Percentiles rank a stretch among this genome's conserved stretches.
These are phyloP conservation scores for Sminthurinus aureus DNA, from an alignment of 2,888 invertebrate species.

Conservation along the genomic window DNA sequence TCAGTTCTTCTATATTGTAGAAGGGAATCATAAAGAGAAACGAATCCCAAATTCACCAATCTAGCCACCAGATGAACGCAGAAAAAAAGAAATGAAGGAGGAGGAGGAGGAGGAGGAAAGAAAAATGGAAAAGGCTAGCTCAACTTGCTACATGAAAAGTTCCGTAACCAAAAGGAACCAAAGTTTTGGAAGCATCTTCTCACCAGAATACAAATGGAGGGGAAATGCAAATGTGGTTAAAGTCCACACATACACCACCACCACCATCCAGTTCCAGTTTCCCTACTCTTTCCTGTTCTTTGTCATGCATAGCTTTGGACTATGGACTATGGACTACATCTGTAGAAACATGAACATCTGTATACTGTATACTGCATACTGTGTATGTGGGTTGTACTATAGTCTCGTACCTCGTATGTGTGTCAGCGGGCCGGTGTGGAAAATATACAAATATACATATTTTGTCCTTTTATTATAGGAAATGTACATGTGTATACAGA, in stretches of 20 bases:
- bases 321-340: not conserved
- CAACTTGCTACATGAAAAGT: constrained; percentile 12
- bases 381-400: not conserved
- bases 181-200: constrained; percentile 33
- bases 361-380: no score
- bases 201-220: constrained; percentile 34
- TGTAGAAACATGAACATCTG: not conserved
- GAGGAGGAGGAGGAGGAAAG: no score
- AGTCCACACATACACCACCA: constrained; percentile 19
- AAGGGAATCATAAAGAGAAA: no score
- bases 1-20: no score
- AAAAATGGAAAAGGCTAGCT: no score
- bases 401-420: not conserved
- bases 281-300: not conserved
- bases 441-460: no score
- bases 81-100: no score
- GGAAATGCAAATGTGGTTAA: constrained; percentile 38
- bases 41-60: no score
- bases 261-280: not conserved
- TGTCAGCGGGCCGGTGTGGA: not conserved
- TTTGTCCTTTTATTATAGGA: no score
- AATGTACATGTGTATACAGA: no score
- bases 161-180: constrained; percentile 34
- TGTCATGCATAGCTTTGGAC: not conserved
- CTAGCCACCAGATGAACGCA: no score